phyloP scores from a whole-genome alignment of 2,113 vertebrate genomes.

The Mormoops blainvillei region DNA sequence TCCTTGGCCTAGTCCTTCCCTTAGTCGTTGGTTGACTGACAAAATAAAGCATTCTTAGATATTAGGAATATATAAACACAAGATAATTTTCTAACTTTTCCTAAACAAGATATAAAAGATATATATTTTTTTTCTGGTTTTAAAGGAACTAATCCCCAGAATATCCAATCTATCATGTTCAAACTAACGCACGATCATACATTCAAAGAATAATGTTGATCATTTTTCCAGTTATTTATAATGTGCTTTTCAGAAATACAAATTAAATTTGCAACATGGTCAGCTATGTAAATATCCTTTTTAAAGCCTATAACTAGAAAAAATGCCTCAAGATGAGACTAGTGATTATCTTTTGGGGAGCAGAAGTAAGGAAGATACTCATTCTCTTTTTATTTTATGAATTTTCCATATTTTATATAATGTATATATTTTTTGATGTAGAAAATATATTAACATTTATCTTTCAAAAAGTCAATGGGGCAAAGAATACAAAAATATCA shows the following conservation, averaged over 20 bases:
- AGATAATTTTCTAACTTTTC: slow-evolving; percentile 17
- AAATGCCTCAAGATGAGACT: not conserved
- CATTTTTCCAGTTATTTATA: not conserved
- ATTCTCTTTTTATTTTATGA: slow-evolving; percentile 37
- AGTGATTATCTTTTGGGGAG: not conserved
- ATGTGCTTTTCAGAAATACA: not conserved
- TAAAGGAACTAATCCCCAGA: not conserved
- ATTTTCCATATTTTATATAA: slow-evolving; percentile 40
- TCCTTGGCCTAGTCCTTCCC: not conserved
- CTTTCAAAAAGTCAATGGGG: slow-evolving; percentile 35
- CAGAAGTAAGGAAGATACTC: not conserved
- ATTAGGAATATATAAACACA: not conserved
- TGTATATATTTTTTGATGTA: slow-evolving; percentile 43
- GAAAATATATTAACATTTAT: slow-evolving; percentile 40
- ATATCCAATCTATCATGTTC: not conserved
- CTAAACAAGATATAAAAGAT: not conserved
- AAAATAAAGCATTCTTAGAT: not conserved
- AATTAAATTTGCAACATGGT: not conserved
- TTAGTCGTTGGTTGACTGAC: not conserved
- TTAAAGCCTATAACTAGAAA: not conserved
- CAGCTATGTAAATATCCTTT: not conserved
- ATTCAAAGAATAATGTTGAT: not conserved
- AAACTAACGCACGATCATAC: not conserved
- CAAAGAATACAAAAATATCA: slow-evolving; percentile 36
- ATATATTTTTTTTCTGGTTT: slow-evolving; percentile 3